These are phyloP conservation scores for Sarcoramphus papa DNA, from an alignment of 2,797 vertebrate genomes.

Conservation along the genomic window DNA sequence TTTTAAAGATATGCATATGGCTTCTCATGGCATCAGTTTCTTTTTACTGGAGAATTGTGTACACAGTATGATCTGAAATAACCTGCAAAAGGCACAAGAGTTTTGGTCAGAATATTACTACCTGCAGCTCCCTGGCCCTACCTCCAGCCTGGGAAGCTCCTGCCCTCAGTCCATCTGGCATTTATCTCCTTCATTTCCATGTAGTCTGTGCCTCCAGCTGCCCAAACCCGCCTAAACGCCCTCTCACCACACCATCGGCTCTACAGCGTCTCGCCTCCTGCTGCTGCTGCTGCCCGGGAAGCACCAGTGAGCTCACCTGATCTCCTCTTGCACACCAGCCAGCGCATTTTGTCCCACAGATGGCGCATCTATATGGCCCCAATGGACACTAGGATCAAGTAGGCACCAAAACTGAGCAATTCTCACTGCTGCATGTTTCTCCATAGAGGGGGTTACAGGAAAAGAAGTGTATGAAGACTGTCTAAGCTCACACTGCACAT, in stretches of 20 bases:
- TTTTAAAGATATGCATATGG: background rate
- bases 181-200: background rate
- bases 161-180: background rate
- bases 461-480: background rate
- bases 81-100: background rate
- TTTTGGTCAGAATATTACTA: background rate
- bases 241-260: background rate
- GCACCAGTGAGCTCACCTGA: background rate
- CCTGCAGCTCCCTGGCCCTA: background rate
- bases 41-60: background rate
- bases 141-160: background rate
- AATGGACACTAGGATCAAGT: too few relatives aligned
- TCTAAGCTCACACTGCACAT: background rate
- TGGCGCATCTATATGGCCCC: background rate
- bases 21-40: background rate
- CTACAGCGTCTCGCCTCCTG: background rate
- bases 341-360: background rate
- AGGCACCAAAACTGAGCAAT: background rate
- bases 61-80: background rate
- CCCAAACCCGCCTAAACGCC: background rate
- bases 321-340: background rate
- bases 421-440: too few relatives aligned
- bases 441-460: background rate
- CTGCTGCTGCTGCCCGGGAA: background rate
- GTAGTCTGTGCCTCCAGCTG: background rate